A percentile compares a stretch with the other conserved stretches of the same genome.
phyloP scores from a whole-genome alignment of 2,888 invertebrate species.

The Torymus texanus region DNA sequence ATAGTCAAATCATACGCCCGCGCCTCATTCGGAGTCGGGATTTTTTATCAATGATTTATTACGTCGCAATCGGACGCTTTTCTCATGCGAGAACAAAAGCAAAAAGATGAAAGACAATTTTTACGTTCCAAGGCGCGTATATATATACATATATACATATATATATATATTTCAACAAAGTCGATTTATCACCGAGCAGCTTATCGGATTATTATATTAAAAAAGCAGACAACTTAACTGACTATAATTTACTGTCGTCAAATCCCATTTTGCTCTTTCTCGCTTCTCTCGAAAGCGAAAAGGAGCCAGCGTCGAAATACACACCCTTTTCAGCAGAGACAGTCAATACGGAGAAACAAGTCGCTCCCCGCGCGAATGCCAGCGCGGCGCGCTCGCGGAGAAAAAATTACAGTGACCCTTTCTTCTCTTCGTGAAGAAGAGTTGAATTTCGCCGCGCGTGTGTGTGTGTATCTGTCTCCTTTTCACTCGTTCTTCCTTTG shows the following conservation, averaged over 20 bases:
- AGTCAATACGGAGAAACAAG: constrained; percentile 17
- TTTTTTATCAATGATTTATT: constrained; percentile 35
- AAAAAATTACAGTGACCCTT: constrained; percentile 48
- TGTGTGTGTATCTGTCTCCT: neutral
- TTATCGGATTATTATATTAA: constrained; percentile 51
- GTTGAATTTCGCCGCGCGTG: constrained; percentile 5
- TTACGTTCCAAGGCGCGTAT: neutral
- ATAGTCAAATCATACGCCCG: neutral
- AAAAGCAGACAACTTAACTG: constrained; percentile 7
- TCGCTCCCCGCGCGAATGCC: neutral
- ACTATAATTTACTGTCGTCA: constrained; percentile 36
- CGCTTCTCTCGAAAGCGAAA: neutral
- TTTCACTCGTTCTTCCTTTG: neutral
- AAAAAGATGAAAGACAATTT: constrained; percentile 6
- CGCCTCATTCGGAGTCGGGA: neutral
- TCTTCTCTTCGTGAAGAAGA: constrained; percentile 25
- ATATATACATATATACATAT: too few relatives aligned
- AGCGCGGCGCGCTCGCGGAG: neutral
- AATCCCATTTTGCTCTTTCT: neutral
- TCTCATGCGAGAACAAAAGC: neutral
- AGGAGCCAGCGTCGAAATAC: constrained; percentile 8
- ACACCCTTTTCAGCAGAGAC: neutral
- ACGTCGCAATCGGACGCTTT: constrained; percentile 9
- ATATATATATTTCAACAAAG: constrained; percentile 3
- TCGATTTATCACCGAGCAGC: constrained; percentile 47